Conservation (phyloP, 2,888 invertebrate species). For the Epinotia ramella region DNA sequence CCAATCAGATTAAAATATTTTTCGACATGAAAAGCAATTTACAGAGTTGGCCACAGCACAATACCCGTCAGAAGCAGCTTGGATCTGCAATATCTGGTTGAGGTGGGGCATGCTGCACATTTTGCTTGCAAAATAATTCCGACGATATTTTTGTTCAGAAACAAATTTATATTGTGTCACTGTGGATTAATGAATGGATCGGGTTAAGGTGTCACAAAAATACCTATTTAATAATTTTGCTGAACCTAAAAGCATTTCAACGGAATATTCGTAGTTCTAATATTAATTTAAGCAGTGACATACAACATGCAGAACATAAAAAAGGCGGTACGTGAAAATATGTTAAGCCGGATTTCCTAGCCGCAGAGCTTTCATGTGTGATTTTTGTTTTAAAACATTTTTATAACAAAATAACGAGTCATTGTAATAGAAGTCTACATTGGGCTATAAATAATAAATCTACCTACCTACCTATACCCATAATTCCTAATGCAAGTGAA, state of each 20-base stretch:
- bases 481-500: background rate
- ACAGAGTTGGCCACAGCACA: slow-evolving; percentile 79
- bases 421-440: too few relatives aligned
- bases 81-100: slow-evolving; percentile 74
- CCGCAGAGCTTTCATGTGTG: background rate
- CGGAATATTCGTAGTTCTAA: background rate
- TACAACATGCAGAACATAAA: background rate
- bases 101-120: slow-evolving; percentile 69
- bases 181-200: slow-evolving; percentile 42
- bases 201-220: slow-evolving; percentile 7
- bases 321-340: background rate
- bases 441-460: too few relatives aligned
- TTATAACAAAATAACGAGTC: too few relatives aligned
- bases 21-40: slow-evolving; percentile 83
- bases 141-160: slow-evolving; percentile 57
- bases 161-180: slow-evolving; percentile 48
- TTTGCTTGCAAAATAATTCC: slow-evolving; percentile 65
- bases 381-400: background rate
- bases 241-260: background rate
- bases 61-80: slow-evolving; percentile 78
- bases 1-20: slow-evolving; percentile 84
- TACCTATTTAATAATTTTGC: background rate
- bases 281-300: background rate
- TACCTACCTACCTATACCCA: too few relatives aligned
- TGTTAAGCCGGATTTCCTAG: too few relatives aligned